These are phyloP conservation scores for Cydia splendana DNA, from an alignment of 1,140 invertebrate species.

Conservation along the genomic window DNA sequence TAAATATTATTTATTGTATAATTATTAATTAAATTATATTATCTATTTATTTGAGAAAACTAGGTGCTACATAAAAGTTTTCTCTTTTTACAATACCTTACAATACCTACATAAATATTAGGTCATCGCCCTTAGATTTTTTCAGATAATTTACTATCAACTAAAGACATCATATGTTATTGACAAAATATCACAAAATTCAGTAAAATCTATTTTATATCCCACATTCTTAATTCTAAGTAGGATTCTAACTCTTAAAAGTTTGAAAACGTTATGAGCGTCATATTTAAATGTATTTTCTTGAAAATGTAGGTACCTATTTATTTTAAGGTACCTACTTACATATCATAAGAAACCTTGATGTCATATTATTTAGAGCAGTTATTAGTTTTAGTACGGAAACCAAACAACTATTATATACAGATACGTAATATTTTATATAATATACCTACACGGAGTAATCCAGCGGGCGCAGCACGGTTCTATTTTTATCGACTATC, in stretches of 20 bases:
- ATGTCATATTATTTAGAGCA: constrained; percentile 32
- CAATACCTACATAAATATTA: neutral
- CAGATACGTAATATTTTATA: constrained; percentile 16
- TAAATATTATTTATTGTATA: neutral
- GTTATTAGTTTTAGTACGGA: constrained; percentile 48
- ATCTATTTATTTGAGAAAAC: neutral
- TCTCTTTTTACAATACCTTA: neutral
- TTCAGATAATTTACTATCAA: neutral
- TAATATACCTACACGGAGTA: neutral
- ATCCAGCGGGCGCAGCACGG: too few relatives aligned
- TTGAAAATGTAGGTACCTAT: too few relatives aligned
- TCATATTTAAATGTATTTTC: too few relatives aligned
- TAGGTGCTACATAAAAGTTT: neutral
- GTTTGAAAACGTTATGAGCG: too few relatives aligned
- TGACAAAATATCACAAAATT: too few relatives aligned
- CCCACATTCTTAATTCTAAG: too few relatives aligned
- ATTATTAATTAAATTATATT: neutral
- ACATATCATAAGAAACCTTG: constrained; percentile 3
- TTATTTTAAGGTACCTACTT: too few relatives aligned
- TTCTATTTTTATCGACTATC: too few relatives aligned
- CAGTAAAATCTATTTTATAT: too few relatives aligned
- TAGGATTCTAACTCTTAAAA: too few relatives aligned
- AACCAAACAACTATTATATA: constrained; percentile 37
- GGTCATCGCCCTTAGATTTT: neutral
- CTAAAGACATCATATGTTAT: too few relatives aligned